A percentile compares a stretch with the other conserved stretches of the same genome.
These are phyloP conservation scores for Pitangus sulphuratus DNA, from an alignment of 2,797 vertebrate species.

Conservation along the genomic window DNA sequence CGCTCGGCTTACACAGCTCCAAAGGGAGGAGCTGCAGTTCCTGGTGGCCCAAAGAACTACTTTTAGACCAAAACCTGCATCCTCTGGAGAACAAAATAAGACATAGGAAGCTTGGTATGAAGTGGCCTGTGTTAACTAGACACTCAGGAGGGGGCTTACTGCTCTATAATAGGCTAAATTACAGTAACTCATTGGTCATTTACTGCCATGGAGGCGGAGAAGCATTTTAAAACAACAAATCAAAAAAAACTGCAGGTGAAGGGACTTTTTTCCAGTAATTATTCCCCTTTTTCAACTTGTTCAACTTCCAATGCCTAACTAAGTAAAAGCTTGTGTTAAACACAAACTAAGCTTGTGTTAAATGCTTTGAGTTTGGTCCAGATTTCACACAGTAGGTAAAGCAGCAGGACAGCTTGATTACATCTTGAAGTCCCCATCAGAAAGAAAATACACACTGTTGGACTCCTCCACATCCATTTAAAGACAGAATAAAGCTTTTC, in stretches of 20 bases:
- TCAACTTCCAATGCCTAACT: background rate
- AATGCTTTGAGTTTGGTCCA: background rate
- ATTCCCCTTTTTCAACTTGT: background rate
- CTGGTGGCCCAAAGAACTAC: background rate
- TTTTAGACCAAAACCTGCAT: background rate
- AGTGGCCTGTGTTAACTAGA: background rate
- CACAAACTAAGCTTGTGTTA: background rate
- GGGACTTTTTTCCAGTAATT: background rate
- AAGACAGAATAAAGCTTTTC: background rate
- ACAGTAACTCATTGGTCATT: background rate
- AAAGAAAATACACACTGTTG: background rate
- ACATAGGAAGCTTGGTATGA: background rate
- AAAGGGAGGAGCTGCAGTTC: background rate
- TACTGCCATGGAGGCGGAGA: background rate
- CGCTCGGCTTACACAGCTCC: background rate
- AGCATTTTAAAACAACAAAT: background rate
- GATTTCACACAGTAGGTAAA: background rate
- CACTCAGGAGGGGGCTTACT: background rate
- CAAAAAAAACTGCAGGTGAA: background rate
- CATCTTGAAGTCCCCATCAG: background rate
- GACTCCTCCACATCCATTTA: background rate
- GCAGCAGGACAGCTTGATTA: background rate
- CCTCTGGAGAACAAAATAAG: background rate
- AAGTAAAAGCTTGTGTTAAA: background rate
- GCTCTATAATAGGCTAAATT: background rate